These are phyloP conservation scores for Lamellibrachia luymesi DNA, from an alignment of 1,140 invertebrate genomes.

Conservation along the genomic window DNA sequence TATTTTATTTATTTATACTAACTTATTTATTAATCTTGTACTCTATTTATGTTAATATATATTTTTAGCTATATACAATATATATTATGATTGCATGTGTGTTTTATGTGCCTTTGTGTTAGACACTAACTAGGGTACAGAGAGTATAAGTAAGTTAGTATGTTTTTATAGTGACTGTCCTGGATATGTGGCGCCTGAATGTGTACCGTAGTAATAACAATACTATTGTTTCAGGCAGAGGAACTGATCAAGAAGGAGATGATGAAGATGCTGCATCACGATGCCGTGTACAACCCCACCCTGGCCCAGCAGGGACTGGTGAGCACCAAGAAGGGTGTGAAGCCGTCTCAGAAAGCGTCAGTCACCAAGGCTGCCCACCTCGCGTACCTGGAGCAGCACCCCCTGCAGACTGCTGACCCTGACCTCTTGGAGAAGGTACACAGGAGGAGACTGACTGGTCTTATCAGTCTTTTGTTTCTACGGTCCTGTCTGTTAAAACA, in stretches of 20 bases:
- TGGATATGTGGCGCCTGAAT: too few relatives aligned
- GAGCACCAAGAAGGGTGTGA: slow-evolving; percentile 45
- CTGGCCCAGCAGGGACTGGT: slow-evolving; percentile 47
- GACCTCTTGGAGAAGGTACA: slow-evolving; percentile 23
- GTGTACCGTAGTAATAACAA: background rate
- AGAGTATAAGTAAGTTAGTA: too few relatives aligned
- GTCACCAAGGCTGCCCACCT: slow-evolving; percentile 69
- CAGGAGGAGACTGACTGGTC: background rate
- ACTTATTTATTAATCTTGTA: too few relatives aligned
- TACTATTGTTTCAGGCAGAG: slow-evolving; percentile 70
- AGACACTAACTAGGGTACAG: too few relatives aligned
- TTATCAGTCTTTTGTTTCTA: too few relatives aligned
- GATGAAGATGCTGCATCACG: slow-evolving; percentile 91
- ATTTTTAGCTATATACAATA: too few relatives aligned
- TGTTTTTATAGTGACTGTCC: background rate
- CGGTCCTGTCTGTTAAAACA: too few relatives aligned
- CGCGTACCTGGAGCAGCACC: slow-evolving; percentile 80
- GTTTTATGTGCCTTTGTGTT: too few relatives aligned
- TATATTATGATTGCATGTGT: too few relatives aligned
- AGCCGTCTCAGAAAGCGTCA: slow-evolving; percentile 47
- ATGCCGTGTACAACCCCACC: slow-evolving; percentile 62
- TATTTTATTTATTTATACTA: too few relatives aligned
- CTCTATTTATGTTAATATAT: too few relatives aligned
- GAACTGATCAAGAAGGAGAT: slow-evolving; percentile 97
- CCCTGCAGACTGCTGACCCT: slow-evolving; percentile 68